Conservation (phyloP, 2,888 invertebrate species). For the Entomobrya proxima region DNA sequence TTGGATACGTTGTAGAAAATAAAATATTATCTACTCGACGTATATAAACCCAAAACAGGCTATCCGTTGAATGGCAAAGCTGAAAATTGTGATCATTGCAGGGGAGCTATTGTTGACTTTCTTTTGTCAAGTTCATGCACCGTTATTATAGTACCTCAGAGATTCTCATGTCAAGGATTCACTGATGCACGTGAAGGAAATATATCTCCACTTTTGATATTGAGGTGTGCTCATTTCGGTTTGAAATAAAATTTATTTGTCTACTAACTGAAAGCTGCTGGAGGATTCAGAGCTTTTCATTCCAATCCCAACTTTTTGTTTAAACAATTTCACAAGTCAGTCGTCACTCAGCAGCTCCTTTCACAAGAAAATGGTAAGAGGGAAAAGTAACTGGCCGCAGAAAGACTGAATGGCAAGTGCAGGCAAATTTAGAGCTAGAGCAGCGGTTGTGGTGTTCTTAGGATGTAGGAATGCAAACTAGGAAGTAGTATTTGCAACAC, state of each 20-base stretch:
- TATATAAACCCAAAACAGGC: no score
- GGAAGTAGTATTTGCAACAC: slow-evolving; percentile 4
- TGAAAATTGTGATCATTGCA: no score
- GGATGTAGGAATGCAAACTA: neutral
- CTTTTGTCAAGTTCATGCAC: no score
- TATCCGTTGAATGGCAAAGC: no score
- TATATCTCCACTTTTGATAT: neutral
- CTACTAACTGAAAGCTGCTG: neutral
- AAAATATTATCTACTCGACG: no score
- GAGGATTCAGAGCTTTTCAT: neutral
- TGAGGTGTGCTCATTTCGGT: slow-evolving; percentile 1
- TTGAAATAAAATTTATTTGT: slow-evolving; percentile 32
- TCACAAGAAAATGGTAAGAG: neutral
- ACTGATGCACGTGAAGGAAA: no score
- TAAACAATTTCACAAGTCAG: slow-evolving; percentile 38
- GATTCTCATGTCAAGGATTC: no score
- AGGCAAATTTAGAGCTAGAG: neutral
- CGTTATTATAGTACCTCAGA: no score
- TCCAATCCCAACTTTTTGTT: slow-evolving; percentile 13
- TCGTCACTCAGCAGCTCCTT: slow-evolving; percentile 7
- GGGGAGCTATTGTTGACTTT: no score
- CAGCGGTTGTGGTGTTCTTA: neutral
- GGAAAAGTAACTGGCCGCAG: neutral
- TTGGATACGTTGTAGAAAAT: no score
- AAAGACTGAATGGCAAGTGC: neutral